phyloP scores from a whole-genome alignment of 37 sponge, comb jelly and placozoan species.

The Ephydatia muelleri region DNA sequence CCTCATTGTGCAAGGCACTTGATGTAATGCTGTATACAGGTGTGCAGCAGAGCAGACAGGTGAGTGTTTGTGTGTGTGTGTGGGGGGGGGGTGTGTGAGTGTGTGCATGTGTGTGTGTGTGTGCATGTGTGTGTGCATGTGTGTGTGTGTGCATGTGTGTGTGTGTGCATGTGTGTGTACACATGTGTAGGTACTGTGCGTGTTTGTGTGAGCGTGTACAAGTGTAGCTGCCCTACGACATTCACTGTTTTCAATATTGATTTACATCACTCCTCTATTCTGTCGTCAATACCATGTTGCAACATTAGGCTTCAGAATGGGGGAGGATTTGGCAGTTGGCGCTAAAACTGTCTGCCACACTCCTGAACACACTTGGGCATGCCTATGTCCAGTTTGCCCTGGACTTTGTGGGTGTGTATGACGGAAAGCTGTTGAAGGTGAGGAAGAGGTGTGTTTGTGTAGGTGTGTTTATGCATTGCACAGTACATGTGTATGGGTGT shows the following conservation, averaged over 20 bases:
- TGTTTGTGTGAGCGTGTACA: too few species aligned
- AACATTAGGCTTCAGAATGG: conserved; percentile 31
- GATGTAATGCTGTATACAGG: conserved; percentile 3
- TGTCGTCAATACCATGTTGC: too few species aligned
- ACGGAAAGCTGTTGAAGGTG: conserved; percentile 32
- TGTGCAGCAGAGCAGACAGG: not conserved
- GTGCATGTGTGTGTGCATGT: conserved; percentile 17
- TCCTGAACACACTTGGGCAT: conserved; percentile 47
- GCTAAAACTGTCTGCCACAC: conserved; percentile 32
- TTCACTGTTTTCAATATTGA: too few species aligned
- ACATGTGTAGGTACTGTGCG: not conserved
- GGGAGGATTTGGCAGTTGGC: conserved; percentile 42
- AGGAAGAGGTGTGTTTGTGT: conserved; percentile 6
- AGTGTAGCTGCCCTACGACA: too few species aligned
- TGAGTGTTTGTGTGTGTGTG: too few species aligned
- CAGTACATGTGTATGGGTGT: not conserved
- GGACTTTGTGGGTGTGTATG: conserved; percentile 62
- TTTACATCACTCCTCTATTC: too few species aligned
- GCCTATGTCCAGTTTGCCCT: conserved; percentile 31
- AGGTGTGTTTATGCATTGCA: not conserved
- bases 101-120: not conserved
- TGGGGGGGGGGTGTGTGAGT: not conserved
- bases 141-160: not conserved
- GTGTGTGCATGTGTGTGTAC: not conserved
- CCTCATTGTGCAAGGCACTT: conserved; percentile 35